These are phyloP conservation scores for Torymus aiolomorphi DNA, from an alignment of 2,888 invertebrate species.

Conservation along the genomic window DNA sequence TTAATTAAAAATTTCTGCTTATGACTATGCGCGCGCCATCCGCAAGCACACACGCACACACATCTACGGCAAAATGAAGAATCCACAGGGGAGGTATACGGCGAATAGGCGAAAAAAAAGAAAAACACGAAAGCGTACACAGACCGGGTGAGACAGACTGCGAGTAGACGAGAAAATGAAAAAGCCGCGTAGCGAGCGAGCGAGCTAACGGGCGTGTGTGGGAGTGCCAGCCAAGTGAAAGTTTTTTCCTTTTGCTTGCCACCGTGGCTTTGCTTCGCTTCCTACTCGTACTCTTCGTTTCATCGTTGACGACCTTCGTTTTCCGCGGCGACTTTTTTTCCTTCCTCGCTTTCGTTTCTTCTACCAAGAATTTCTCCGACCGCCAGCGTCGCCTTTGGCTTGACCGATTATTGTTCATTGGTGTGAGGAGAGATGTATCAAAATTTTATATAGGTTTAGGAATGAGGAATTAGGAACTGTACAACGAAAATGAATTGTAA, in stretches of 20 bases:
- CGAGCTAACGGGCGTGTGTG: background rate
- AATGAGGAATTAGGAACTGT: no score
- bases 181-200: constrained; percentile 45
- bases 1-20: no score
- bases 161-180: constrained; percentile 52
- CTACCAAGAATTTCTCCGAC: constrained; percentile 19
- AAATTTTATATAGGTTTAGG: no score
- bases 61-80: no score
- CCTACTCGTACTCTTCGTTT: background rate
- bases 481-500: no score
- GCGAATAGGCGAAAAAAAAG: no score
- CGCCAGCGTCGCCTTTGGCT: constrained; percentile 25
- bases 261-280: constrained; percentile 29
- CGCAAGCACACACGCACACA: no score
- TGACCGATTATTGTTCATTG: constrained; percentile 21
- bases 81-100: no score
- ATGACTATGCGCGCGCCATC: no score
- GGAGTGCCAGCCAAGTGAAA: constrained; percentile 48
- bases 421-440: background rate
- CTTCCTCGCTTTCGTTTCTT: constrained; percentile 10
- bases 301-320: constrained; percentile 6
- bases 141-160: background rate
- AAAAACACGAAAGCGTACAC: background rate
- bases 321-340: constrained; percentile 8
- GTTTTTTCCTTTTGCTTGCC: constrained; percentile 50